These are phyloP conservation scores for Drosophila fulvimacula DNA, from an alignment of 2,888 invertebrate species.

Conservation along the genomic window DNA sequence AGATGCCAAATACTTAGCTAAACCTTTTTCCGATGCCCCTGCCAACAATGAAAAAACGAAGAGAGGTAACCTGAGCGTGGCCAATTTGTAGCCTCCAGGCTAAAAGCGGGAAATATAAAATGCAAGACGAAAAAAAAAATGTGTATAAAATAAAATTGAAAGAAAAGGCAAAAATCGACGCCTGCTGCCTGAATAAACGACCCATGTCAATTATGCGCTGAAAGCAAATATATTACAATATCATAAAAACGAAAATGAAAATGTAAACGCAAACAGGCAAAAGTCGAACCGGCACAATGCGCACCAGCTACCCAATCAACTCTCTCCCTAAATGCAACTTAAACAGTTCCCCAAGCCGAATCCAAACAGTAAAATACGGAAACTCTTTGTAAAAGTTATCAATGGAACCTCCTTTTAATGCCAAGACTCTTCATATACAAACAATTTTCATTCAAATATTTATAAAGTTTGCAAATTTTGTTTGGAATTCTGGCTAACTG, in stretches of 20 bases:
- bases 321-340: background rate
- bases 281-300: conserved; percentile 58
- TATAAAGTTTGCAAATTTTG: conserved; percentile 14
- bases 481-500: background rate
- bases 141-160: conserved; percentile 8
- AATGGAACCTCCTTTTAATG: conserved; percentile 29
- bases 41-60: conserved; percentile 14
- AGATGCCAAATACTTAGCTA: conserved; percentile 60
- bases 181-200: conserved; percentile 68
- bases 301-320: conserved; percentile 7
- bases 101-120: conserved; percentile 20
- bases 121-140: conserved; percentile 5
- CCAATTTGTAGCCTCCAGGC: conserved; percentile 61
- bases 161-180: conserved; percentile 47
- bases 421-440: background rate
- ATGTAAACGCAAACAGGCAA: conserved; percentile 74
- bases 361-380: conserved; percentile 34
- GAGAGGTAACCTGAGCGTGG: conserved; percentile 71
- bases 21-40: conserved; percentile 62
- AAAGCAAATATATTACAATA: conserved; percentile 81
- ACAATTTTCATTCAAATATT: conserved; percentile 12
- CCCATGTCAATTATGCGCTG: conserved; percentile 80
- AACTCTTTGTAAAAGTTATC: conserved; percentile 58
- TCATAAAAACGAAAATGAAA: conserved; percentile 74
- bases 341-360: conserved; percentile 2